Evolutionary conservation across 2,888 invertebrate species (phyloP), one percentile per base, ranked within the genome.

Genomic region (Margaritifera margaritifera): DNA sequence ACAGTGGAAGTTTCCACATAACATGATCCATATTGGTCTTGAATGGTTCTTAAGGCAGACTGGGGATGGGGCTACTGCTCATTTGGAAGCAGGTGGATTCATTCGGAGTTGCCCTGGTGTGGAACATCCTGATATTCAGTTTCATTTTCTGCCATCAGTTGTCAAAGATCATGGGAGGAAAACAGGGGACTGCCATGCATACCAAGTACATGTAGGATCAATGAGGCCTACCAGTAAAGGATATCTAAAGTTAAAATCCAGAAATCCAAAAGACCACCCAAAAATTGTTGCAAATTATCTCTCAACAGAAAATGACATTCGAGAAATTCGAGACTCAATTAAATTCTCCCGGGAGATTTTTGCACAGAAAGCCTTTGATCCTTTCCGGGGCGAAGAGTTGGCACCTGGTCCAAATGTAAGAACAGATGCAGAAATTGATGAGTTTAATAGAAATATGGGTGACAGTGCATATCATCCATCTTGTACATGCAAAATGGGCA

Each of bases 281-380:
- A 87, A 94, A 50, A 96, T 99, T 88, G 93, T 98, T 89, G 95
- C 98, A 2, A 96, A 97, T 86, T 99, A 99, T 88, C 94, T 97
- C 72, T 89, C 92, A 54, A 89, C 92, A 4, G 85, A 90, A 1
- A 88, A 91, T 59, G 95, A 96, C 85, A 88, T 94, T 19, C 64
- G 75, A 53, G 89, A 89, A 53, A 81, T 89, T 78, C 68, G 87
- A 50, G 77, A 79, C 22, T 72, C 80, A 56, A 71, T 90, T 24
- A 80, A 77, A 54, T 79, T 87, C 20, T 75, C 86, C 1, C 70
- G 88, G 54, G 88, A 89, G 72, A 86, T 90, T 24, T 86, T 89
- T 72, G 79, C 82, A 6, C 89, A 89, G 75, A 85, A 87, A 61
- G 88, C 89, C 1, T 89, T 90, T 74, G 86, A 88, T 69, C 78